Percentiles rank a stretch among this genome's conserved stretches.
Evolutionary conservation across 1,140 invertebrate genomes (phyloP).

Genomic region (Potamilus streckersoni): DNA sequence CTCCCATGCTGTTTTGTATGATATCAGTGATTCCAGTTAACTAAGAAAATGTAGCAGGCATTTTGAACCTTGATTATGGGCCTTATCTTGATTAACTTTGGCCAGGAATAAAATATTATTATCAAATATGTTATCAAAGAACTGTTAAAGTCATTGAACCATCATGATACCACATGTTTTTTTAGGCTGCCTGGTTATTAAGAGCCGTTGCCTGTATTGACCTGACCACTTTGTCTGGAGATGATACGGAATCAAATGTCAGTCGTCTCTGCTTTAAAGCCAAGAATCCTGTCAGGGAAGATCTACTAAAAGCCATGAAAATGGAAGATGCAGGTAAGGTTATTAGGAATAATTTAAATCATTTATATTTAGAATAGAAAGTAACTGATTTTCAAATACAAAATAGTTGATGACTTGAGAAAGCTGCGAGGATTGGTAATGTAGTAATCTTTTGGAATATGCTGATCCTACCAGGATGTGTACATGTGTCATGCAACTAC

Average conservation of each 20-base stretch:
- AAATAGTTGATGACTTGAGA: too few relatives aligned
- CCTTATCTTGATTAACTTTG: too few relatives aligned
- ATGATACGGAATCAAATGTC: slow-evolving; percentile 89
- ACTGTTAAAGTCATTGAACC: not conserved
- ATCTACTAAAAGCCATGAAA: slow-evolving; percentile 66
- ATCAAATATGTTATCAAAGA: not conserved
- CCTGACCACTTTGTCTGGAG: slow-evolving; percentile 88
- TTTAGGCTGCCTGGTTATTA: slow-evolving; percentile 80
- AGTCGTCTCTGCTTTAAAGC: slow-evolving; percentile 82
- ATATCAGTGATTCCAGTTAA: not conserved
- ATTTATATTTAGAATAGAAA: too few relatives aligned
- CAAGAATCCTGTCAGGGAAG: slow-evolving; percentile 69
- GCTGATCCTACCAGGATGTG: too few relatives aligned
- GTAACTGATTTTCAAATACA: too few relatives aligned
- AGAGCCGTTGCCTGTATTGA: slow-evolving; percentile 89
- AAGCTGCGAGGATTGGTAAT: too few relatives aligned
- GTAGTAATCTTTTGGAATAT: too few relatives aligned
- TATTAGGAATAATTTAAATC: too few relatives aligned
- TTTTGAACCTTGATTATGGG: too few relatives aligned
- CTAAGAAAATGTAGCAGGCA: too few relatives aligned
- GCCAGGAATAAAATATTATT: not conserved
- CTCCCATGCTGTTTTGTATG: not conserved
- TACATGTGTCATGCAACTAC: too few relatives aligned
- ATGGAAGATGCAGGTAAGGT: slow-evolving; percentile 55
- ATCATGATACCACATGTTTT: not conserved